Conservation (phyloP, 2,888 invertebrate species). For the Eucriotettix oculatus region DNA sequence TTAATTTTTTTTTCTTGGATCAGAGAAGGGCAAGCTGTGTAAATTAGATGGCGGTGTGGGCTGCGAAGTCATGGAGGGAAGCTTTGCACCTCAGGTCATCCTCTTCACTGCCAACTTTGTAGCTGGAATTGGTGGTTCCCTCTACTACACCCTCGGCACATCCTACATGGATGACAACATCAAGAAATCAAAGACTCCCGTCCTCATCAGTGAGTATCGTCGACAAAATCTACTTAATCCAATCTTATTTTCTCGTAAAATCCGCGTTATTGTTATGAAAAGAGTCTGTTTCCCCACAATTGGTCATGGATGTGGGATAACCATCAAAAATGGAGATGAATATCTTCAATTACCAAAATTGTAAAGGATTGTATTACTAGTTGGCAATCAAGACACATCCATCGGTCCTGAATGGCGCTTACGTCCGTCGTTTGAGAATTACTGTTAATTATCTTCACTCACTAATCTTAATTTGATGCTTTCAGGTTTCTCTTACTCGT, state of each 20-base stretch:
- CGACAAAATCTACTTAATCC: neutral
- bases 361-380: no score
- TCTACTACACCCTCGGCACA: slow-evolving; percentile 51
- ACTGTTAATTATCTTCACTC: no score
- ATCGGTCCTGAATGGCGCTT: no score
- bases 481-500: slow-evolving; percentile 44
- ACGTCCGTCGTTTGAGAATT: no score
- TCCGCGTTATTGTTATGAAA: no score
- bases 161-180: slow-evolving; percentile 63
- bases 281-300: no score
- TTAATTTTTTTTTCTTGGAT: slow-evolving; percentile 3
- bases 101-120: slow-evolving; percentile 51
- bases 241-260: no score
- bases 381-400: no score
- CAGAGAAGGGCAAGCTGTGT: slow-evolving; percentile 39
- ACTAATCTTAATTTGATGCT: neutral
- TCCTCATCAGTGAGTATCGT: slow-evolving; percentile 39
- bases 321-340: no score
- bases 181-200: slow-evolving; percentile 56
- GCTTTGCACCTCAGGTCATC: slow-evolving; percentile 41
- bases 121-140: slow-evolving; percentile 50
- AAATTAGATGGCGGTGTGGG: slow-evolving; percentile 22
- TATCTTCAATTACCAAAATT: no score
- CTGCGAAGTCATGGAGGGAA: slow-evolving; percentile 35
- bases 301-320: no score